Conservation (phyloP, 2,888 invertebrate species). For the Megaustenia siamemsis region DNA sequence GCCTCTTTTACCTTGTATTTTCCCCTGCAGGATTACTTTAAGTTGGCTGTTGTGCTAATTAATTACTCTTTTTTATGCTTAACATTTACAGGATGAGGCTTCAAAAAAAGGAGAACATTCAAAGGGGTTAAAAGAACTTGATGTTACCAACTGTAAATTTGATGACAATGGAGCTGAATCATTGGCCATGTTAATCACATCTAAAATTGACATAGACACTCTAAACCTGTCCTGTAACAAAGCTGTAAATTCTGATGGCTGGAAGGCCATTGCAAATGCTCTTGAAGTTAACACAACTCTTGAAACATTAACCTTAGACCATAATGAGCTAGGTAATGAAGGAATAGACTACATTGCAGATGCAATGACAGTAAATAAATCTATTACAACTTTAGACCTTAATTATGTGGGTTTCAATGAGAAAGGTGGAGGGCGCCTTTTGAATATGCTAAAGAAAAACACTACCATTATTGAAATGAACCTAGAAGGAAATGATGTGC, state of each 20-base stretch:
- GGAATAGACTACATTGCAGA: conserved; percentile 65
- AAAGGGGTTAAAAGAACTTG: conserved; percentile 65
- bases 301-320: conserved; percentile 69
- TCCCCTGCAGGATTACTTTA: too few relatives aligned
- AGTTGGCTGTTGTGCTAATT: too few relatives aligned
- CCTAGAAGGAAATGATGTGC: conserved; percentile 68
- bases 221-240: conserved; percentile 46
- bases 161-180: conserved; percentile 65
- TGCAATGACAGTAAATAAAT: conserved; percentile 69
- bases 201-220: conserved; percentile 43
- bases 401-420: conserved; percentile 71
- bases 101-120: neutral
- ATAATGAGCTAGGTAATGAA: conserved; percentile 71
- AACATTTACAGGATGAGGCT: neutral
- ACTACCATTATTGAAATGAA: conserved; percentile 71
- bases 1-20: too few relatives aligned
- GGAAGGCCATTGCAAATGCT: conserved; percentile 69
- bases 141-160: conserved; percentile 69
- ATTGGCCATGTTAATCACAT: conserved; percentile 57
- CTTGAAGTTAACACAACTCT: conserved; percentile 65
- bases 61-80: too few relatives aligned
- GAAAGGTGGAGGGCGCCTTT: conserved; percentile 64
- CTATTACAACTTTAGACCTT: conserved; percentile 67
- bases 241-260: conserved; percentile 61
- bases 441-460: conserved; percentile 70